These are phyloP conservation scores for Mnemiopsis leidyi DNA, from an alignment of 37 sponge, comb jelly and placozoan genomes.

Conservation along the genomic window DNA sequence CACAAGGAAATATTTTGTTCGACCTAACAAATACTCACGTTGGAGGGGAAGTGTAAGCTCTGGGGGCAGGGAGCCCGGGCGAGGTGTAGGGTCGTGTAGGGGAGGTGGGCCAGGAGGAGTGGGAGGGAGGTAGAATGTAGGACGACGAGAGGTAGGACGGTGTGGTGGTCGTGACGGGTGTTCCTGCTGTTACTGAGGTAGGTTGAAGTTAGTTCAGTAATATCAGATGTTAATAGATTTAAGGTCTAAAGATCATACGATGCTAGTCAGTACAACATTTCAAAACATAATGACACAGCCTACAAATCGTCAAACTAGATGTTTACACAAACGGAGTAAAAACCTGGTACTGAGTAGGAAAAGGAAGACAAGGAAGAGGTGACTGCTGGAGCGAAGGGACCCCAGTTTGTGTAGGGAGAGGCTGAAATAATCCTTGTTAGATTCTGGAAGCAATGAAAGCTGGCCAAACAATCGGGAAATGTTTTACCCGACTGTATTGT, in stretches of 20 bases:
- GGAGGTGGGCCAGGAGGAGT: not conserved
- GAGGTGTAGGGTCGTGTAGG: not conserved
- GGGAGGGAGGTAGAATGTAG: constrained; percentile 1
- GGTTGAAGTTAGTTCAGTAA: not conserved
- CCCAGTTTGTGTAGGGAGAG: not conserved
- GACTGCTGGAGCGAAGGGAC: not conserved
- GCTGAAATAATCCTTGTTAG: not conserved
- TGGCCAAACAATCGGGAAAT: no score
- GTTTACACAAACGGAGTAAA: no score
- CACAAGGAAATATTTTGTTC: not conserved
- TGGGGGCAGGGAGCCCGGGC: not conserved
- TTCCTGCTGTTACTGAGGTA: not conserved
- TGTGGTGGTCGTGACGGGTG: not conserved
- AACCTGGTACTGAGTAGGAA: constrained; percentile 16
- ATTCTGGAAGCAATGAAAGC: no score
- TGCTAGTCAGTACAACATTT: no score
- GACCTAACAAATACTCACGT: no score
- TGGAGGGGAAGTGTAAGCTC: not conserved
- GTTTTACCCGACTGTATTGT: no score
- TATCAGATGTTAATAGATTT: no score
- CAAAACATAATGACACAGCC: no score
- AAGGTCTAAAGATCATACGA: no score
- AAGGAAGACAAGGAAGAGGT: constrained; percentile 4
- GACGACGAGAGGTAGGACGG: not conserved
- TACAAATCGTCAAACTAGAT: no score